A percentile compares a stretch with the other conserved stretches of the same genome.
phyloP scores from a whole-genome alignment of 2,797 vertebrate genomes.

The Clarias pachynema region DNA sequence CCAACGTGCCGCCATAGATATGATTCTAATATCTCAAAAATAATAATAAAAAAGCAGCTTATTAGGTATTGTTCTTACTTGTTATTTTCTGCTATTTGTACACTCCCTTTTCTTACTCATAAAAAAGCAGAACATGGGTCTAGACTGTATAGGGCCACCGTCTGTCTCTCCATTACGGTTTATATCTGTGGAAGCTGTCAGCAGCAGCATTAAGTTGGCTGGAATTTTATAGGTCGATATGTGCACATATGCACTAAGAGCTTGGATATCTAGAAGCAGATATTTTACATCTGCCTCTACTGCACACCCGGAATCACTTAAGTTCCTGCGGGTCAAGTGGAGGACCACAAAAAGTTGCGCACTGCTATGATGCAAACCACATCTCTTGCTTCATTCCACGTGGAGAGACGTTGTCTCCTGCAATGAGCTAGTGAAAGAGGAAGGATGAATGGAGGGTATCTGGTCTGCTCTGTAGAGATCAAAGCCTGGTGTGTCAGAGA shows the following conservation, averaged over 20 bases:
- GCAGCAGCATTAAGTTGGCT: conserved; percentile 51
- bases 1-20: background rate
- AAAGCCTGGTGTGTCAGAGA: conserved; percentile 52
- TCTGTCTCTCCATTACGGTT: conserved; percentile 40
- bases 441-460: conserved; percentile 45
- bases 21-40: background rate
- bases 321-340: conserved; percentile 47
- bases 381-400: conserved; percentile 42
- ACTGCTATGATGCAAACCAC: conserved; percentile 46
- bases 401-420: background rate
- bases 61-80: background rate
- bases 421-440: conserved; percentile 40
- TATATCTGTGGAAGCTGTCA: conserved; percentile 54
- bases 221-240: conserved; percentile 52
- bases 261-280: conserved; percentile 48
- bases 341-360: conserved; percentile 46
- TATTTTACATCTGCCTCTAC: conserved; percentile 44
- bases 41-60: background rate
- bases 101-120: background rate
- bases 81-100: background rate
- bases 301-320: conserved; percentile 54
- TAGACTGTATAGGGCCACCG: conserved; percentile 12
- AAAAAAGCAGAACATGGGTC: conserved; percentile 3
- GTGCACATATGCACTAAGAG: conserved; percentile 48
- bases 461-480: conserved; percentile 48